Evolutionary conservation across 35 echinoderm and acorn worm genomes (phyloP).

Genomic region (Nesometra sesokonis): DNA sequence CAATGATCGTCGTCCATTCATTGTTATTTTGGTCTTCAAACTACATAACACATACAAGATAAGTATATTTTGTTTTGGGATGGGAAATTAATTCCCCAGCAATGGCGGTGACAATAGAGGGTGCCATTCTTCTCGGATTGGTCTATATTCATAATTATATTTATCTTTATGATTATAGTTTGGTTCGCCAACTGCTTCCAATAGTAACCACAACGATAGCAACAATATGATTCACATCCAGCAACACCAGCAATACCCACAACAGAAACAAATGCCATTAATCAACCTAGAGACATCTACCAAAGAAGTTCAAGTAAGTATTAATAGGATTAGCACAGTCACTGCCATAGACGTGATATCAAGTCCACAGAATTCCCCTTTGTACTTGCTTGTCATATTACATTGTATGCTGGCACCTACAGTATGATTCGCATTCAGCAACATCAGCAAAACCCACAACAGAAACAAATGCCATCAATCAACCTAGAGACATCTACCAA

Average conservation of each 20-base stretch:
- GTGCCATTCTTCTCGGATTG: no score
- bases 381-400: no score
- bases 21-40: no score
- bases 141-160: no score
- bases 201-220: not conserved
- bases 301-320: not conserved
- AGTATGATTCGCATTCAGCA: not conserved
- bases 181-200: not conserved
- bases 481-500: not conserved
- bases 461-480: not conserved
- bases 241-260: not conserved
- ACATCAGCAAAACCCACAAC: not conserved
- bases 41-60: no score
- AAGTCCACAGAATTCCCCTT: no score
- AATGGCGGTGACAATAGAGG: no score
- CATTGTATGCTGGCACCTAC: no score
- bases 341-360: no score
- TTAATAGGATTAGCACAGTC: not conserved
- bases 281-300: not conserved
- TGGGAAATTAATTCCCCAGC: no score
- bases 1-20: no score
- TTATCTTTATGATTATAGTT: not conserved
- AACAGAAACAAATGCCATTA: not conserved
- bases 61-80: no score
- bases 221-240: not conserved